Evolutionary conservation across 2,797 vertebrate species (phyloP), one percentile per base, ranked within the genome.

Genomic region (Pterois miles): DNA sequence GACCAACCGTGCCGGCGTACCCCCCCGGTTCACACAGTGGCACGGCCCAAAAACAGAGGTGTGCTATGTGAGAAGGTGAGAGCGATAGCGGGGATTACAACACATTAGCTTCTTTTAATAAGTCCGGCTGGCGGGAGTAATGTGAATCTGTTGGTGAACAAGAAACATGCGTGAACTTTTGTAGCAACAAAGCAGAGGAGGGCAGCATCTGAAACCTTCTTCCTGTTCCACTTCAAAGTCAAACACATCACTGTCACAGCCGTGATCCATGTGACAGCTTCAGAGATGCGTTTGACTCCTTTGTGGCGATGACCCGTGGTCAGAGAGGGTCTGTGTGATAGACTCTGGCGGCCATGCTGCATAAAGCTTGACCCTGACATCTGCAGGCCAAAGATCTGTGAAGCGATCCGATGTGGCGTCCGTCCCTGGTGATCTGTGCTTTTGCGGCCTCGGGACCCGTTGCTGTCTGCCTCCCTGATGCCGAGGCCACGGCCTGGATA

Each of bases 81-180:
- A 93, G 95, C 94, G 96, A 97, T 97, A 96, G 91, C 93, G 86
- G 86, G 95, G 96, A 97, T 97, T 94, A 96, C 93, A 96, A 96
- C 96, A 96, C 95, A 96, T 94, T 95, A 92, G 93, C 89, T 31
- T 38, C 18, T 82, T 91, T 89, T 94, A 96, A 95, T 93, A 93
- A 93, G 83, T 89, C 89, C 82, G 86, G 80, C 88, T 18, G 71
- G 25, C 8, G 14, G 72, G 78, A 88, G 77, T 75, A 50, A 86
- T 76, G 74, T 14, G 46, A 78, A 74, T 86, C 66, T 72, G 85
- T 63, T 59, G 78, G 82, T 18, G 33, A 74, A 83, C 70, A 76
- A 70, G 83, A 81, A 89, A 81, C 84, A 86, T 62, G 77, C 59
- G 81, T 91, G 89, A 90, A 92, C 88, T 87, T 87, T 83, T 81